phyloP scores from a whole-genome alignment of 2,797 vertebrate genomes.

The Sebastes wilsoni region DNA sequence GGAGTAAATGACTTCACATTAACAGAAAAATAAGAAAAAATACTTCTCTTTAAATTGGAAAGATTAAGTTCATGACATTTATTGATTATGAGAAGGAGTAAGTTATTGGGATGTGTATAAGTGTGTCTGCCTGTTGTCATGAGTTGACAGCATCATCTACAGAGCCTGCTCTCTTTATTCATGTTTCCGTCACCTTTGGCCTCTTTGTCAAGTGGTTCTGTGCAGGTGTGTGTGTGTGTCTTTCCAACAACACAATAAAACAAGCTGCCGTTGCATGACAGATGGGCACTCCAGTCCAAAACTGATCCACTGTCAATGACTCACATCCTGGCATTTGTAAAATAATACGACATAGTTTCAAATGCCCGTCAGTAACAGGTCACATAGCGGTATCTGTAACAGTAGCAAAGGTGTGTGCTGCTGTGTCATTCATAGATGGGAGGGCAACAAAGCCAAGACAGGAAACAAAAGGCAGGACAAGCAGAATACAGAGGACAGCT shows the following conservation, averaged over 20 bases:
- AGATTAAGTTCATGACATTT: not conserved
- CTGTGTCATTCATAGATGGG: not conserved
- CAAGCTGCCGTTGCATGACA: not conserved
- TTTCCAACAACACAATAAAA: not conserved
- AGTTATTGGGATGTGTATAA: not conserved
- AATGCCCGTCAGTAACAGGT: not conserved
- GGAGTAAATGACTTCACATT: not conserved
- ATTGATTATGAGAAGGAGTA: not conserved
- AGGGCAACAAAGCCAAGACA: not conserved
- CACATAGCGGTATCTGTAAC: not conserved
- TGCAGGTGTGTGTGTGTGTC: not conserved
- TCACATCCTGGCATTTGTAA: constrained; percentile 41
- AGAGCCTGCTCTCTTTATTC: not conserved
- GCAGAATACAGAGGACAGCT: not conserved
- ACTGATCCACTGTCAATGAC: constrained; percentile 11
- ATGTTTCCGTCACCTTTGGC: constrained; percentile 23
- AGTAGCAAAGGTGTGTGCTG: constrained; percentile 4
- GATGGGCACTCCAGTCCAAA: not conserved
- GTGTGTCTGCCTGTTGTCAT: not conserved
- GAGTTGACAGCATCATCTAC: not conserved
- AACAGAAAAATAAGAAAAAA: not conserved
- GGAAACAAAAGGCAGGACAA: not conserved
- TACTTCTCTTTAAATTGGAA: not conserved
- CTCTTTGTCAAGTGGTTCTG: not conserved
- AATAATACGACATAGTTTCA: constrained; percentile 26